Percentiles rank a stretch among this genome's conserved stretches.
phyloP scores from a whole-genome alignment of 2,113 vertebrate species.

The Gorilla gorilla region DNA sequence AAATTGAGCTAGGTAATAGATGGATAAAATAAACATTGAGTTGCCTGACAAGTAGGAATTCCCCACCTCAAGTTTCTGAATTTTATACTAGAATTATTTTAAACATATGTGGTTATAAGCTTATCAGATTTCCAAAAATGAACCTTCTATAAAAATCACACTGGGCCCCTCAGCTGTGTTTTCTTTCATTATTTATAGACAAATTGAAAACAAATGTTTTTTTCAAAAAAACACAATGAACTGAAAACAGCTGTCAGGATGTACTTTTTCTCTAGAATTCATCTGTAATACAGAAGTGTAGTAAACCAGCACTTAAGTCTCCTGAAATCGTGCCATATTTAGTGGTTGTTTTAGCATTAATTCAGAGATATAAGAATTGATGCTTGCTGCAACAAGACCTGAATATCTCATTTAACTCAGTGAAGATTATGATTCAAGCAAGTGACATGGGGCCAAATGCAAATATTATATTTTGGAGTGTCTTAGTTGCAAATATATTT shows the following conservation, averaged over 20 bases:
- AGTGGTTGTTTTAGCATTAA: constrained; percentile 79
- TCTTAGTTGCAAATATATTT: background rate
- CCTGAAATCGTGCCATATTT: constrained; percentile 83
- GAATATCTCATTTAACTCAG: background rate
- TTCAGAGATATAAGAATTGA: constrained; percentile 56
- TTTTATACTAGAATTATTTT: constrained; percentile 82
- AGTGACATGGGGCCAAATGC: background rate
- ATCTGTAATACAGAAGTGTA: constrained; percentile 65
- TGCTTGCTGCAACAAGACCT: background rate
- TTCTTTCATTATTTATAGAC: constrained; percentile 90
- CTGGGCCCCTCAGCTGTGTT: constrained; percentile 85
- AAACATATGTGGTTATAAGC: constrained; percentile 82
- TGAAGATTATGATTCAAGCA: background rate
- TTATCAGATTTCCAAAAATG: constrained; percentile 85
- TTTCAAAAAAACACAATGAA: constrained; percentile 82
- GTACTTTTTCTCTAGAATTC: constrained; percentile 82
- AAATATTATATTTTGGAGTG: background rate
- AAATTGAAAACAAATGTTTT: constrained; percentile 91
- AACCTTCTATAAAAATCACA: constrained; percentile 84
- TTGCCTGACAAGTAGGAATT: constrained; percentile 63
- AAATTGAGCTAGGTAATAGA: constrained; percentile 68
- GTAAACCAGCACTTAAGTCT: constrained; percentile 76
- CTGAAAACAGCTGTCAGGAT: constrained; percentile 91
- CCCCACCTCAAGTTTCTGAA: constrained; percentile 66
- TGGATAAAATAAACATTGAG: constrained; percentile 78